Conservation (phyloP, 2,888 invertebrate species). For the Teleogryllus oceanicus region DNA sequence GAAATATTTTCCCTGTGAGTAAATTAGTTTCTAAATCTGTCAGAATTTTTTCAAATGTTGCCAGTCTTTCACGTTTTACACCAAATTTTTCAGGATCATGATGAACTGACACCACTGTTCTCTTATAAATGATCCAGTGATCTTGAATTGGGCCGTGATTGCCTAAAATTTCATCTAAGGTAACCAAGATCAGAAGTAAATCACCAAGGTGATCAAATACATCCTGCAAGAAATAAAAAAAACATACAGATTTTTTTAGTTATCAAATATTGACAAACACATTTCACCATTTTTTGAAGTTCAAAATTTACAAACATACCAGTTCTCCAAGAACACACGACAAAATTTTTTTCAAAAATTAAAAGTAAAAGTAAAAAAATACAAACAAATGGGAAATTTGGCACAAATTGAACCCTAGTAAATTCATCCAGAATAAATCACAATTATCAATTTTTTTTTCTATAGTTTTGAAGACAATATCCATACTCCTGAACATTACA, state of each 20-base stretch:
- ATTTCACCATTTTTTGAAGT: background rate
- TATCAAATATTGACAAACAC: background rate
- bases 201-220: conserved; percentile 51
- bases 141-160: conserved; percentile 56
- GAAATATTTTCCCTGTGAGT: conserved; percentile 64
- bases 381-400: too few relatives aligned
- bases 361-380: too few relatives aligned
- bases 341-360: too few relatives aligned
- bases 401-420: too few relatives aligned
- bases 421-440: too few relatives aligned
- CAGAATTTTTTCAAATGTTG: conserved; percentile 67
- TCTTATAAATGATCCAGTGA: conserved; percentile 76
- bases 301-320: background rate
- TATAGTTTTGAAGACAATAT: too few relatives aligned
- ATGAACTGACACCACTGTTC: conserved; percentile 66
- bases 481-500: too few relatives aligned
- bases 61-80: conserved; percentile 59
- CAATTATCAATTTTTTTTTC: too few relatives aligned
- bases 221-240: conserved; percentile 43
- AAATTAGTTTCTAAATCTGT: conserved; percentile 62
- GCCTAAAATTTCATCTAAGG: conserved; percentile 64
- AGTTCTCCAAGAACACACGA: too few relatives aligned
- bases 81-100: conserved; percentile 61
- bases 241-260: background rate
- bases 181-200: conserved; percentile 51